Percentiles rank a stretch among this genome's conserved stretches.
Evolutionary conservation across 2,888 invertebrate species (phyloP).

Genomic region (Drosophila algonquin): DNA sequence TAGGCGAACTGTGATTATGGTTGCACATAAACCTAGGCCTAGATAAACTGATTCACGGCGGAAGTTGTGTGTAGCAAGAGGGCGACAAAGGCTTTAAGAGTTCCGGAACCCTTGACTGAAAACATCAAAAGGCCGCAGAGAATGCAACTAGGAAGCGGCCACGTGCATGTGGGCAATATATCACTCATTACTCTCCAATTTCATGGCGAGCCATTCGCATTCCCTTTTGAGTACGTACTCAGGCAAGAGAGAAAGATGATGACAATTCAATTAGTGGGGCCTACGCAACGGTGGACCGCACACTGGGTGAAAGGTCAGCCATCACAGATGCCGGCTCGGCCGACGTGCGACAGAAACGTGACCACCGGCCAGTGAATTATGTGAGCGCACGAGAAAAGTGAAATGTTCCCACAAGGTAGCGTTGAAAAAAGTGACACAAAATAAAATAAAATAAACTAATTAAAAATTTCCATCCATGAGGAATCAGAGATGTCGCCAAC

Average conservation of each 20-base stretch:
- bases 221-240: slow-evolving; percentile 2
- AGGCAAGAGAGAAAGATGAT: slow-evolving; percentile 7
- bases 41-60: slow-evolving; percentile 1
- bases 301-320: slow-evolving; percentile 30
- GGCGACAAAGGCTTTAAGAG: background rate
- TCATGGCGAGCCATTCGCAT: background rate
- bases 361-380: slow-evolving; percentile 27
- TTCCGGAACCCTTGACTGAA: background rate
- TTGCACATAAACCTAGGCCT: background rate
- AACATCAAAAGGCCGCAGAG: background rate
- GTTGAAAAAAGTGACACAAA: slow-evolving; percentile 16
- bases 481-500: slow-evolving; percentile 20
- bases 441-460: slow-evolving; percentile 54
- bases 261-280: slow-evolving; percentile 31
- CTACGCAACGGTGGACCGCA: background rate
- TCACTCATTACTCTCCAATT: background rate
- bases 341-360: slow-evolving; percentile 26
- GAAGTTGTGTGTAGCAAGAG: too few species aligned
- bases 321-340: background rate
- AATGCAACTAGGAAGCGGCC: background rate
- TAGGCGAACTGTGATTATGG: slow-evolving; percentile 35
- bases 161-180: background rate
- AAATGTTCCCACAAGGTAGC: slow-evolving; percentile 58
- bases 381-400: slow-evolving; percentile 49
- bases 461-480: slow-evolving; percentile 52